phyloP scores from a whole-genome alignment of 2,113 vertebrate species.

The Meriones unguiculatus region DNA sequence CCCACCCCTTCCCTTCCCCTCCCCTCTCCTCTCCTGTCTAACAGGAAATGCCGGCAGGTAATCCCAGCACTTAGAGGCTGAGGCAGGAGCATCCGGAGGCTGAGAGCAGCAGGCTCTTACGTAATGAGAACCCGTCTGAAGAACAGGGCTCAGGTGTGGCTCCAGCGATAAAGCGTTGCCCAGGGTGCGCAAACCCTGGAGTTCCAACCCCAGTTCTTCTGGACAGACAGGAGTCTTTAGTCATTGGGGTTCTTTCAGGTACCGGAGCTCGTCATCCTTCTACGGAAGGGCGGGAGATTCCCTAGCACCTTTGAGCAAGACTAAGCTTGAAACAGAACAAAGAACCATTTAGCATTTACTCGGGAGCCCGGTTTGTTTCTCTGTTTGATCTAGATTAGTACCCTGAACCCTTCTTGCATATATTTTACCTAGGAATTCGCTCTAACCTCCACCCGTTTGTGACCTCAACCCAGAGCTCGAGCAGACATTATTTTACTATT shows the following conservation, averaged over 20 bases:
- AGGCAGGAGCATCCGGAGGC: not conserved
- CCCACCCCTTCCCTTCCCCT: too few species aligned
- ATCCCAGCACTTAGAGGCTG: not conserved
- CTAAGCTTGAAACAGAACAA: slow-evolving; percentile 43
- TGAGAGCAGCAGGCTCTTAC: not conserved
- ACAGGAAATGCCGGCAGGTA: not conserved
- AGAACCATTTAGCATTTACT: not conserved
- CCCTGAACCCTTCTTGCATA: not conserved
- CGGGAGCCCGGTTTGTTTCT: not conserved
- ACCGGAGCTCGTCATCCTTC: not conserved
- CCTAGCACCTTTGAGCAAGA: not conserved
- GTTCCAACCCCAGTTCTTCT: not conserved
- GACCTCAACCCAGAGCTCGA: not conserved
- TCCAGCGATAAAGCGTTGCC: not conserved
- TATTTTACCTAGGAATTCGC: not conserved
- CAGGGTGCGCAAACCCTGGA: too few species aligned
- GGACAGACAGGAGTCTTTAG: too few species aligned
- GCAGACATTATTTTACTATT: not conserved
- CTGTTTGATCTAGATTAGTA: not conserved
- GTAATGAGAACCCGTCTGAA: not conserved
- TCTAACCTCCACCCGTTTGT: not conserved
- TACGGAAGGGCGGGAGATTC: not conserved
- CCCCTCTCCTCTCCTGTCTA: not conserved
- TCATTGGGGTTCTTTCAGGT: not conserved
- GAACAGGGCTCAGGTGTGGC: not conserved